Base-by-base conservation (phyloP, 1,140 invertebrate species). In the Megalonaias nervosa region DNA sequence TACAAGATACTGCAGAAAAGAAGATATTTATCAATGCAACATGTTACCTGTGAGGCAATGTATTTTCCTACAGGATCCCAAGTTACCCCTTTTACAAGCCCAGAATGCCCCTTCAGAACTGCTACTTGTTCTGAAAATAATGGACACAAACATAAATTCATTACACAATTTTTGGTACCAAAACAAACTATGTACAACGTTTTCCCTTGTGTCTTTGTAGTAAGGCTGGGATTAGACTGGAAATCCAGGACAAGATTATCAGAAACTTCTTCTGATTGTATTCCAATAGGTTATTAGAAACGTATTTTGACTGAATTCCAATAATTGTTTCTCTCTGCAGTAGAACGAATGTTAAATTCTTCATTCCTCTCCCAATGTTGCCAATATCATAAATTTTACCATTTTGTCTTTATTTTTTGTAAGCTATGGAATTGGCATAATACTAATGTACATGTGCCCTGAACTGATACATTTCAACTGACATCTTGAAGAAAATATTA, bases 21-120 rank as follows among this genome's bases (percentile, higher is more conserved):
- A 11, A 9, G 38, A 48, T 48, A 48, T 6, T 11, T 48, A 48
- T 48, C 9, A 11, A 11, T 48, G 38, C 2, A 48, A 48, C 38
- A 48, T 70, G 67, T 80, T 83, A 91, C 90, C 85, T 99, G 98
- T 38, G 97, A 97, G 5, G 97, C 97, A 58, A 99, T 91, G 89
- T 98, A 99, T 91, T 98, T 98, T 1, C 98, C 98, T 73, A 98
- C 94, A 1, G 98, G 98, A 92, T 99, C 98, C 97, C 98, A 99
- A n/a, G 96, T 95, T 15, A 99, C 96, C 23, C 98, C 98, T 92
- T 92, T 92, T 0, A 99, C 97, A 80, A 99, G 92, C 9, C 97
- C 97, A 17, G 94, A 95, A 89, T 99, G 98, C 0, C 97, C 97
- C 86, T 95, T 95, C 5, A 99, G 90, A 3, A 90, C 87, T 11